phyloP scores from a whole-genome alignment of 2,113 vertebrate species.

The Choloepus hoffmanni region DNA sequence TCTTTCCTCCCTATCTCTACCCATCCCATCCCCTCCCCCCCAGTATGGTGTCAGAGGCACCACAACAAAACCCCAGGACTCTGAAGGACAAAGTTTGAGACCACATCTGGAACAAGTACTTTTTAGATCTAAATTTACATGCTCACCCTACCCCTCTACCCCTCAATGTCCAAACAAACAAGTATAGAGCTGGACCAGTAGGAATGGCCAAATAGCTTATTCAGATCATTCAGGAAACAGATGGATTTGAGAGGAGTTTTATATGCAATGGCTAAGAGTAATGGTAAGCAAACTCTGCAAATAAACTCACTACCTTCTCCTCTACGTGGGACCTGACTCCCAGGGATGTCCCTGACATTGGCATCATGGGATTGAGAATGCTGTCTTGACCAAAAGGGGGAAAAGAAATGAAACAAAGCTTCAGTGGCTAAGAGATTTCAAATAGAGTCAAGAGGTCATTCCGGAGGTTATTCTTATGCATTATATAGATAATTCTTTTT shows the following conservation, averaged over 20 bases:
- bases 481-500: too few relatives aligned
- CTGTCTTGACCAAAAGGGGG: too few relatives aligned
- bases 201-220: constrained; percentile 7
- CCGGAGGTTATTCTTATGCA: too few relatives aligned
- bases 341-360: too few relatives aligned
- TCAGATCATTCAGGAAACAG: constrained; percentile 4
- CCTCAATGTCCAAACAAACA: background rate
- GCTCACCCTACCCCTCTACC: background rate
- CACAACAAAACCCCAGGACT: background rate
- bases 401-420: too few relatives aligned
- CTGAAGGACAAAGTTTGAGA: background rate
- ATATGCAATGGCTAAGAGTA: background rate
- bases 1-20: background rate
- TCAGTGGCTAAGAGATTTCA: too few relatives aligned
- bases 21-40: too few relatives aligned
- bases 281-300: background rate
- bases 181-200: background rate
- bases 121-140: background rate
- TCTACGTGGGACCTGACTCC: too few relatives aligned
- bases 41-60: background rate
- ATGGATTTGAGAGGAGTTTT: background rate
- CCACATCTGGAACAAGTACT: background rate
- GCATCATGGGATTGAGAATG: too few relatives aligned
- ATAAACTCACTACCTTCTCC: too few relatives aligned
- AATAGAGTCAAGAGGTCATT: too few relatives aligned